Base-by-base conservation (phyloP, 2,888 invertebrate species). In the Augochlorella aurata region DNA sequence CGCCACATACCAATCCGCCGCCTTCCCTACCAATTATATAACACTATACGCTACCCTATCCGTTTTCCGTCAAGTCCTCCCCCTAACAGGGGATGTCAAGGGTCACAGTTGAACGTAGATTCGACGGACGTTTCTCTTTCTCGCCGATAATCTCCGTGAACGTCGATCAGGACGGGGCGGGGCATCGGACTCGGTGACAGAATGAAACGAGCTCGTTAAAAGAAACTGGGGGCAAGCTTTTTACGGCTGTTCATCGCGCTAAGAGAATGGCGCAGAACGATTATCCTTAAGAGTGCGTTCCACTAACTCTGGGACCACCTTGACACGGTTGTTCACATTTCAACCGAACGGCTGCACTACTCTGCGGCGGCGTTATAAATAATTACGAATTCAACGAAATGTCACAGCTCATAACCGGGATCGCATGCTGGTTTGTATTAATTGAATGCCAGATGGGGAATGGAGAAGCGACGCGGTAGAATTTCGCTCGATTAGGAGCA, bases 221-320 rank as follows among this genome's bases (percentile, higher is more conserved):
- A 24, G 54, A 72, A 69, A 83, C 50, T 45, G 54, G 58, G 58
- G 63, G 50, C 58, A 65, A 82, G 29, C 68, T 74, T 82, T 75
- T 75, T 73, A 72, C 68, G 69, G 45, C 38, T 67, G 52, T 76
- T 61, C 65, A 63, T 81, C 73, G 38, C n/a, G 5, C 49, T 21
- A 54, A 75, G 76, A 84, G 83, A 84, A 79, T 78, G 79, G 77
- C 69, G n/a, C 72, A n/a, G 66, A 80, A 69, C 76, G 74, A 81
- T 85, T 84, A 84, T 72, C 85, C 85, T 77, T 84, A 82, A 85
- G 52, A 77, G 85, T 82, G 50, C 38, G 77, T 76, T 74, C 71
- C n/a, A 75, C 81, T 76, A 81, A 84, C 74, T 81, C 61, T 74
- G 63, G 12, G 66, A 63, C 70, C 74, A 74, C 82, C 78, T 85